These are phyloP conservation scores for Lissonota sp. DNA, from an alignment of 2,888 invertebrate species.

Conservation along the genomic window DNA sequence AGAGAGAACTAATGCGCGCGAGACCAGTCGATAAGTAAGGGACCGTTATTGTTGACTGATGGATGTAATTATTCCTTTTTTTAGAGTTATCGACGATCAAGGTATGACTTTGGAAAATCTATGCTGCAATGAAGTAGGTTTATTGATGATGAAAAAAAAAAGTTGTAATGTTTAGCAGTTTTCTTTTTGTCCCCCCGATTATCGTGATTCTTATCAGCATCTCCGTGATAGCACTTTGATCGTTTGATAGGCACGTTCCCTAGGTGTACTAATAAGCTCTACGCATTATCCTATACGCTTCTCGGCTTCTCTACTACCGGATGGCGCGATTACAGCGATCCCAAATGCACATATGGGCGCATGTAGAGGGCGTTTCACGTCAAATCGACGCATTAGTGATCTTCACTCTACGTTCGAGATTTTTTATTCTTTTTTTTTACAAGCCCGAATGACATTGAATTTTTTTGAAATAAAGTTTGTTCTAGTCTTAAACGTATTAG, in stretches of 20 bases:
- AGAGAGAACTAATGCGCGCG: background rate
- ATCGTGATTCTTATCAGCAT: background rate
- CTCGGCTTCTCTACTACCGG: slow-evolving; percentile 50
- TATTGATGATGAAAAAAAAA: background rate
- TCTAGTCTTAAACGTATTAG: too few species aligned
- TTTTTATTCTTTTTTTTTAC: too few species aligned
- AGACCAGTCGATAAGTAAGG: background rate
- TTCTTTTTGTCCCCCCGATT: background rate
- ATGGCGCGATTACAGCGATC: slow-evolving; percentile 47
- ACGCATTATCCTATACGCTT: slow-evolving; percentile 33
- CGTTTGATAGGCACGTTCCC: slow-evolving; percentile 12
- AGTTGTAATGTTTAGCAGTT: background rate
- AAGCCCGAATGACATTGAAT: too few species aligned
- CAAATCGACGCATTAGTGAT: too few species aligned
- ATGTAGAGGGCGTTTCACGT: too few species aligned
- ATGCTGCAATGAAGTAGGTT: background rate
- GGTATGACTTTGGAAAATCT: background rate
- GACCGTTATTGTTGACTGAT: background rate
- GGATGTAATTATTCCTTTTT: background rate
- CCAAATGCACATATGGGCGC: background rate
- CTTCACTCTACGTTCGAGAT: too few species aligned
- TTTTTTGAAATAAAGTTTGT: too few species aligned
- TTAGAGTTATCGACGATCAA: slow-evolving; percentile 1
- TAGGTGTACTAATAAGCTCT: slow-evolving; percentile 8
- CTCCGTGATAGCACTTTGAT: background rate